Evolutionary conservation across 2,113 vertebrate species (phyloP).

Genomic region (Trematocara marginatum): DNA sequence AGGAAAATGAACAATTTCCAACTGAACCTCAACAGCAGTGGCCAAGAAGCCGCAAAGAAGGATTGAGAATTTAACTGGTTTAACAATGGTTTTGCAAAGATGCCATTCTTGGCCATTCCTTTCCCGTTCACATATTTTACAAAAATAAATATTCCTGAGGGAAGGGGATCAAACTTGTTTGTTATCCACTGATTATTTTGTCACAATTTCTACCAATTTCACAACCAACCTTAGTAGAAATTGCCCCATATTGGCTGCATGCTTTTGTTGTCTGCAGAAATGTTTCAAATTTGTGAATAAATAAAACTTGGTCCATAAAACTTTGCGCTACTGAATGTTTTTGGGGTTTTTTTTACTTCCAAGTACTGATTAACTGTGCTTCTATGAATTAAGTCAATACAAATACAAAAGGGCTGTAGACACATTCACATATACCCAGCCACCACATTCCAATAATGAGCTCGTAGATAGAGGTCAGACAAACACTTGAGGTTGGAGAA

Average conservation of each 20-base stretch:
- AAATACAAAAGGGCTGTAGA: not conserved
- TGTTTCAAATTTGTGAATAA: not conserved
- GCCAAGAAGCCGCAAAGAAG: not conserved
- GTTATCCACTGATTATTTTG: not conserved
- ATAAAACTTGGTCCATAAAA: not conserved
- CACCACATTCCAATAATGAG: not conserved
- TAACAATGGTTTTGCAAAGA: not conserved
- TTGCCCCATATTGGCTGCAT: not conserved
- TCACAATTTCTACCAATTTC: not conserved
- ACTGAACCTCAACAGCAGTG: not conserved
- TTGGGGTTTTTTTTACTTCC: fast-evolving
- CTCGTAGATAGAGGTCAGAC: not conserved
- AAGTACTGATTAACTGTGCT: not conserved
- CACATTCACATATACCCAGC: not conserved
- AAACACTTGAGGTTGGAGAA: not conserved
- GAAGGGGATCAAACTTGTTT: not conserved
- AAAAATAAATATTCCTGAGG: not conserved
- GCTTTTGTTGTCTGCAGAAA: not conserved
- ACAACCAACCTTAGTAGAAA: not conserved
- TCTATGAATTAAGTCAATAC: not conserved
- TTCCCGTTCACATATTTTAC: not conserved
- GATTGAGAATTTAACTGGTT: not conserved
- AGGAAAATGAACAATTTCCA: not conserved
- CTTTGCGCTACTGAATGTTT: not conserved
- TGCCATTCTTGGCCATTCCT: fast-evolving